Percentiles rank a stretch among this genome's conserved stretches.
Conservation (phyloP, 2,888 invertebrate genomes). For the Eupithecia dodoneata region DNA sequence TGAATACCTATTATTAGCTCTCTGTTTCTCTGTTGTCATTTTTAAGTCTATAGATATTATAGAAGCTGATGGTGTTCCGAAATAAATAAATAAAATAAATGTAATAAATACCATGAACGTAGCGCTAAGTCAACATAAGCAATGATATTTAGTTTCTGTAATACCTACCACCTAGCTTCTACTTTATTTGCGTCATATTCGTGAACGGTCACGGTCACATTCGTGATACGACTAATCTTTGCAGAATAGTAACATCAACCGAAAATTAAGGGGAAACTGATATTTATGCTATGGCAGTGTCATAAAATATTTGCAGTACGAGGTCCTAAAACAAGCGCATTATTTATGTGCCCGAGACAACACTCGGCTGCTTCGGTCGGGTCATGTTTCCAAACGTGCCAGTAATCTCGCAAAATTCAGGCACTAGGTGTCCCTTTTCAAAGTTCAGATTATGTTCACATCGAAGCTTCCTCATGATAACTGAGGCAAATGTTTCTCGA, state of each 20-base stretch:
- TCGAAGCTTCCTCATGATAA: background rate
- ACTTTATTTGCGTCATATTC: background rate
- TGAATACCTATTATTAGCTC: too few relatives aligned
- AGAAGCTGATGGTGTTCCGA: too few relatives aligned
- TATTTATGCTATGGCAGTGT: background rate
- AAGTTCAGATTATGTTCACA: background rate
- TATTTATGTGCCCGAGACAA: background rate
- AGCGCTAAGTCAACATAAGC: background rate
- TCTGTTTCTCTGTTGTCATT: too few relatives aligned
- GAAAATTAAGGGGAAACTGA: background rate
- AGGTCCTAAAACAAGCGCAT: background rate
- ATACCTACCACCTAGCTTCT: background rate
- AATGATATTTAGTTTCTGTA: background rate
- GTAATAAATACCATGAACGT: background rate
- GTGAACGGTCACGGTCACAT: background rate
- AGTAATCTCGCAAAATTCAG: constrained; percentile 1
- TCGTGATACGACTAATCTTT: background rate
- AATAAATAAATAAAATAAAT: too few relatives aligned
- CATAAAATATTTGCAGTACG: background rate
- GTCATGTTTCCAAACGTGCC: constrained; percentile 6
- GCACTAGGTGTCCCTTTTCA: background rate
- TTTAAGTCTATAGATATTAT: too few relatives aligned
- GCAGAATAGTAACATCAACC: background rate
- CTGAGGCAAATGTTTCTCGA: background rate
- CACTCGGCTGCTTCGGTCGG: background rate